Base-by-base conservation (phyloP, 2,888 invertebrate genomes). In the Zaprionus obscuricornis region DNA sequence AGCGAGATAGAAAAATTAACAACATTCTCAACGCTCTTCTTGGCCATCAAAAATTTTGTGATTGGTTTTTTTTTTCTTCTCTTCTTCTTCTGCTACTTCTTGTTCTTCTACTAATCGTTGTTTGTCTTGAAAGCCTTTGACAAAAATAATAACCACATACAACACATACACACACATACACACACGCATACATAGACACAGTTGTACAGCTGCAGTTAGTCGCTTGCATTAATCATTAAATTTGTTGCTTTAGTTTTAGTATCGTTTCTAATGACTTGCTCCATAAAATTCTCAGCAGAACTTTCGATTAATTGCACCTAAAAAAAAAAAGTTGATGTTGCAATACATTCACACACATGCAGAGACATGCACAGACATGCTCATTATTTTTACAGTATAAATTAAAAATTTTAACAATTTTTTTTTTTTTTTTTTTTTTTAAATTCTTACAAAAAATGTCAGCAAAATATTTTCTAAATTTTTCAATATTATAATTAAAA, bases 1-100 rank as follows among this genome's bases (percentile, higher is more conserved):
- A n/a, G n/a, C n/a, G n/a, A n/a, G n/a, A n/a, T n/a, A n/a, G n/a
- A 42, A 43, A 43, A 24, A 39, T 14, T 66, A 77, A 63, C 55
- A 67, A 68, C 64, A 78, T 71, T 66, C n/a, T n/a, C 55, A 45
- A 68, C 31, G 65, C 47, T 47, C 62, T 45, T 29, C 62, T 46
- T 54, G 70, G 66, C 60, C 76, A 77, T 81, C 81, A 81, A 81
- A 81, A 70, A 6, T 66, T n/a, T 58, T 81, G 81, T 77, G 76
- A 77, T 77, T 81, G 81, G 74, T 74, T 77, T 76, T 76, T 51
- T 50, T 17, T 37, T 42, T 20, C 29, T 4, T 24, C 8, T 4
- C 24, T 24, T 4, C n/a, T 39, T 14, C 8, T 22, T n/a, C n/a
- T n/a, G n/a, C n/a, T n/a, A n/a, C 13, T 29, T 42, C 17, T 42